Base-by-base conservation (phyloP, 2,888 invertebrate genomes). In the Masnerella sp. region DNA sequence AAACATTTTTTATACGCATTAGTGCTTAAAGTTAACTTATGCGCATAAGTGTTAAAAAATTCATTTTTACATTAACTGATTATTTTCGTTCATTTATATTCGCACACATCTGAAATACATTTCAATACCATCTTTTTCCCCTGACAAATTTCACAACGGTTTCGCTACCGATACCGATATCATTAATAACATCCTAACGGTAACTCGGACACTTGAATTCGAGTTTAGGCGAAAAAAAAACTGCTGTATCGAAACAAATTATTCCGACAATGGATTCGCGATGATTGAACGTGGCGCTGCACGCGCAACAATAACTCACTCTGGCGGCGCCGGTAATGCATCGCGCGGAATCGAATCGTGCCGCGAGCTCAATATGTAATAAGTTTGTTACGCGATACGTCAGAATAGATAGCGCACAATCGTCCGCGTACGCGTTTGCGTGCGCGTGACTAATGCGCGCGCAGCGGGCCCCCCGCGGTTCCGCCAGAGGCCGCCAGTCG, bases 361-460 rank as follows among this genome's bases (percentile, higher is more conserved):
- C 61, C 42, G 58, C 40, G 67, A 43, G 62, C 68, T 69, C 54
- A 69, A 49, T 68, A 61, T n/a, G 61, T 72, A 68, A 68, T 74
- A 74, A 74, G 68, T 74, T 58, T 68, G 58, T 62, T 43, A 58
- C 58, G 62, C 73, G 68, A 64, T 74, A 74, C 49, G 62, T 61
- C 61, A 51, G 67, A 25, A 58, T 61, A 58, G 73, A 68, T 73
- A 58, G 58, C 47, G 54, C 38, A 45, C 54, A 62, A 67, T 67
- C 61, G 36, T 49, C 36, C 25, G 18, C 30, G 49, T 20, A 2
- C 11, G 15, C 7, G 30, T 40, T 40, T 22, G 49, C 45, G 56
- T 45, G 30, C 51, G 64, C 51, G 59, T 68, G 64, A 69, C 64
- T 74, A 74, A 74, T 74, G 68, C 62, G 51, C 36, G 51, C 20